Percentiles rank a stretch among this genome's conserved stretches.
Evolutionary conservation across 2,113 vertebrate species (phyloP).

Genomic region (Tetrao urogallus): DNA sequence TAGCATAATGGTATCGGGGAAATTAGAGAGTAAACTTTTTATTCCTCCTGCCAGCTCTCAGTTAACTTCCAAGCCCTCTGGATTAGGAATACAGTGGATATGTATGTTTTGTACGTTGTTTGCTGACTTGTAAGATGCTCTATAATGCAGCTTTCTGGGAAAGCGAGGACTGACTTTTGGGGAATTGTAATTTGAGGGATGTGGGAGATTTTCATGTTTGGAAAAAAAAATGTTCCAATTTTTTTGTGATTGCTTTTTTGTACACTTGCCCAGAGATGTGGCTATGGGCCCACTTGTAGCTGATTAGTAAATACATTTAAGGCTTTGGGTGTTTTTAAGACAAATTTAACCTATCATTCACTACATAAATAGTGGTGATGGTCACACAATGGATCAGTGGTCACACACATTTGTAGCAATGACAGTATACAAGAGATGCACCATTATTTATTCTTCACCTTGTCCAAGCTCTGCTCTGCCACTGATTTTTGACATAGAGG

Average conservation of each 20-base stretch:
- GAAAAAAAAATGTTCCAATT: background rate
- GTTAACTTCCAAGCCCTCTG: background rate
- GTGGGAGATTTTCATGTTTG: background rate
- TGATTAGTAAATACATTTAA: conserved; percentile 2
- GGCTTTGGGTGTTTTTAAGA: background rate
- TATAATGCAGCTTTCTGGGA: conserved; percentile 32
- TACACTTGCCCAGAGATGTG: conserved; percentile 2
- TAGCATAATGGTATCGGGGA: background rate
- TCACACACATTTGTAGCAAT: background rate
- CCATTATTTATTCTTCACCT: background rate
- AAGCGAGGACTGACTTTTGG: background rate
- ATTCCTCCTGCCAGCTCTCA: conserved; percentile 4
- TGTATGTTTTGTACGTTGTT: background rate
- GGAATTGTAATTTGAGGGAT: background rate
- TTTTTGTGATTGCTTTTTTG: conserved; percentile 49
- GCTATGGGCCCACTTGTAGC: background rate
- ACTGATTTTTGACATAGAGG: background rate
- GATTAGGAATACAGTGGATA: background rate
- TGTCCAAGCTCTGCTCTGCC: background rate
- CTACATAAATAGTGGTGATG: fast-evolving
- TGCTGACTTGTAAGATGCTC: background rate
- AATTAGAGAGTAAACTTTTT: conserved; percentile 16
- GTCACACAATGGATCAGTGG: background rate
- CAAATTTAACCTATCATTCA: background rate
- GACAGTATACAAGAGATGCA: background rate